Percentiles rank a stretch among this genome's conserved stretches.
Evolutionary conservation across 2,113 vertebrate species (phyloP).

Genomic region (Platysteira castanea): DNA sequence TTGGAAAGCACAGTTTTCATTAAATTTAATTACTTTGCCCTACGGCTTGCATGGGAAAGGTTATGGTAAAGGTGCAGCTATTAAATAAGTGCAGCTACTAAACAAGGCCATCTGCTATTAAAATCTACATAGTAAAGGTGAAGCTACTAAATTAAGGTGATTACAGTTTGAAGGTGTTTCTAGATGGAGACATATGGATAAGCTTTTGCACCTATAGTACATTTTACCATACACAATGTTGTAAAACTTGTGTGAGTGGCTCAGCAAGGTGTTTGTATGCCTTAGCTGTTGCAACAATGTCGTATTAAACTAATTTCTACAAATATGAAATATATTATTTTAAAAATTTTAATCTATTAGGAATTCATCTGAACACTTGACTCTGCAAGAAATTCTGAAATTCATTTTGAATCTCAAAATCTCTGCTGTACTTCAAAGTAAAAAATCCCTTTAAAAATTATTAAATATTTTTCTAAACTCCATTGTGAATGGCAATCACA

Average conservation of each 20-base stretch:
- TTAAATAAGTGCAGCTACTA: slow-evolving; percentile 5
- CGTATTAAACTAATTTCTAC: neutral
- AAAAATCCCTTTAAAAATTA: neutral
- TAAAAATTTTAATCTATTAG: neutral
- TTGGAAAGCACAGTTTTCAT: slow-evolving; percentile 28
- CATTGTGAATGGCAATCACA: neutral
- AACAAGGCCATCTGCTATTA: slow-evolving; percentile 5
- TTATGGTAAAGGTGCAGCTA: neutral
- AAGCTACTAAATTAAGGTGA: slow-evolving; percentile 25
- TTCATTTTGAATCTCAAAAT: neutral
- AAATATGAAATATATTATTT: neutral
- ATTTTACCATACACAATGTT: neutral
- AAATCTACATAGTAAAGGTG: slow-evolving; percentile 45
- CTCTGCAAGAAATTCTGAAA: neutral
- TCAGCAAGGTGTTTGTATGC: neutral
- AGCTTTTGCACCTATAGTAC: neutral
- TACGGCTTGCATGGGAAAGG: neutral
- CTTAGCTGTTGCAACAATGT: neutral
- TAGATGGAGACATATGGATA: neutral
- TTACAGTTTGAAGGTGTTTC: neutral
- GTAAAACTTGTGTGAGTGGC: neutral
- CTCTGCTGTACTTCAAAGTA: neutral
- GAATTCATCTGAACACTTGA: neutral
- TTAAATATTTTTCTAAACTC: neutral
- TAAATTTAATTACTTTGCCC: slow-evolving; percentile 25